Evolutionary conservation across 1,140 invertebrate species (phyloP), one percentile per base, ranked within the genome.

Genomic region (Bathynomus jamesi): DNA sequence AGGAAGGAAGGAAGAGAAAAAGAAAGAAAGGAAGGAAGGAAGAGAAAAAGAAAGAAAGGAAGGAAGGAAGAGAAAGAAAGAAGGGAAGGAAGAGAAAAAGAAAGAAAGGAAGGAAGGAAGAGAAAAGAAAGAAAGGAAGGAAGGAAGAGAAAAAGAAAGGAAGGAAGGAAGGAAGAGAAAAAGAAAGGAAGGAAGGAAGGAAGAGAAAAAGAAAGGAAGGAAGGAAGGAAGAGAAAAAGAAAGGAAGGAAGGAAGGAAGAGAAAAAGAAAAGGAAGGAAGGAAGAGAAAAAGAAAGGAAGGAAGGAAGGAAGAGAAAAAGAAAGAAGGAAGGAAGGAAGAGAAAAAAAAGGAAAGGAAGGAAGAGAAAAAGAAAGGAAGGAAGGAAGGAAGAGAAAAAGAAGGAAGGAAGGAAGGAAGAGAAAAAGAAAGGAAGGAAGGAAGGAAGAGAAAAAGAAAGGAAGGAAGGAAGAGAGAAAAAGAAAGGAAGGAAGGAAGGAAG

Each of bases 1-100:
- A 28, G 28, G 32, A 72, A 68, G 30, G 62, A 28, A 71, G 68
- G 28, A 21, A 32, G 25, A 21, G 25, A 27, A 27, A 25, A 31
- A 29, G 71, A 13, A 30, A 21, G 30, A 27, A 28, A 13, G 40
- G 28, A 53, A n/a, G 25, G 40, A 61, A 17, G 28, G 27, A 30
- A 27, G 13, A 30, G 28, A 27, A 71, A 40, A 32, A 71, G 28
- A 71, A 27, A 28, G 25, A 27, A 21, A 5, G 25, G 61, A 21
- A 27, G 5, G 61, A 7, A 5, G 24, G 61, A 7, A 27, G 24
- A 24, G 24, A 24, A 21, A 24, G 24, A 27, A 21, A 24, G 25
- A 27, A 21, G 7, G 25, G 7, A 21, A 5, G 5, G 21, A 21
- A 27, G 24, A 24, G 25, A 27, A 21, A 27, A 21, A 24, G 25